Percentiles rank a stretch among this genome's conserved stretches.
phyloP scores from a whole-genome alignment of 2,888 invertebrate species.

The Ophion ellenae region DNA sequence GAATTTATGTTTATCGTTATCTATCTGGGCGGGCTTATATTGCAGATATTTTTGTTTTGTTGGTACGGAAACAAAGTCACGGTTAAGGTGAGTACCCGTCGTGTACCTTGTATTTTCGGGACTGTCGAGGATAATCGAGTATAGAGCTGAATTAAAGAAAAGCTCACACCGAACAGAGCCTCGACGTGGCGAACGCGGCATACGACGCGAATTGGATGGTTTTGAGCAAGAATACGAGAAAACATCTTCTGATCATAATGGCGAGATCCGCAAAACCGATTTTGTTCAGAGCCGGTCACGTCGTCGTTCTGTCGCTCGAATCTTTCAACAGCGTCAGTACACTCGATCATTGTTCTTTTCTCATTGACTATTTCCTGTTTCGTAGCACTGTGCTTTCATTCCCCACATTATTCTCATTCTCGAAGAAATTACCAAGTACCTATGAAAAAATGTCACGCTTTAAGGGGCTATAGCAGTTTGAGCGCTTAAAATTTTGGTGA shows the following conservation, averaged over 20 bases:
- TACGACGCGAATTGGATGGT: constrained; percentile 56
- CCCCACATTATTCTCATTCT: background rate
- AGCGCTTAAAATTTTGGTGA: too few species aligned
- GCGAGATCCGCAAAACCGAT: constrained; percentile 54
- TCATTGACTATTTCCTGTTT: background rate
- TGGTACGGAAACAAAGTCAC: constrained; percentile 59
- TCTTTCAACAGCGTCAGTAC: constrained; percentile 59
- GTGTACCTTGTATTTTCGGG: background rate
- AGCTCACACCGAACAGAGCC: constrained; percentile 8
- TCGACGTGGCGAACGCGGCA: constrained; percentile 15
- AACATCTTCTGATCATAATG: constrained; percentile 59
- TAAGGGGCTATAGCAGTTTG: too few species aligned
- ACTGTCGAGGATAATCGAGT: background rate
- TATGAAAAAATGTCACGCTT: too few species aligned
- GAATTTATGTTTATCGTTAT: constrained; percentile 29
- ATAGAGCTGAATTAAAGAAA: background rate
- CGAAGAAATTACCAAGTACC: too few species aligned
- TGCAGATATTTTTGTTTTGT: constrained; percentile 59
- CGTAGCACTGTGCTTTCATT: background rate
- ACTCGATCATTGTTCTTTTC: background rate
- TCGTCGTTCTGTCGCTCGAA: constrained; percentile 62
- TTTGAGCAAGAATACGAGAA: constrained; percentile 10
- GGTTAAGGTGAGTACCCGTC: constrained; percentile 32
- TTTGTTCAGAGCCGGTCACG: constrained; percentile 46
- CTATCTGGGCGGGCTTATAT: constrained; percentile 33